Evolutionary conservation across 2,113 vertebrate genomes (phyloP).

Genomic region (Anhinga anhinga): DNA sequence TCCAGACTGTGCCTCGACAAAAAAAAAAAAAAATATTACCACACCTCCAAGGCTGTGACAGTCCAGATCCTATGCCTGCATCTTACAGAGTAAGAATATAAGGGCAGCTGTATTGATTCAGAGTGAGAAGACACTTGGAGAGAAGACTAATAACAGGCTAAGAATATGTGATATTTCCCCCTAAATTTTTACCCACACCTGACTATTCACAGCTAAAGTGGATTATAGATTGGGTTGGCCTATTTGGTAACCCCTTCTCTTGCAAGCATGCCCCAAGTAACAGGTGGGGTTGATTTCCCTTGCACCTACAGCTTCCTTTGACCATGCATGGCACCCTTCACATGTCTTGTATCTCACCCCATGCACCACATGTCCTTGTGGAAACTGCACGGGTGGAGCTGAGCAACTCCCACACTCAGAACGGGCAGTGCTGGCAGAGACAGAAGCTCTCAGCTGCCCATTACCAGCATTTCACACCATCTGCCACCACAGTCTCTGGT

Average conservation of each 20-base stretch:
- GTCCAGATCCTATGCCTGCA: not conserved
- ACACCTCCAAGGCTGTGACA: not conserved
- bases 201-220: not conserved
- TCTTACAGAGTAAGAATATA: not conserved
- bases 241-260: not conserved
- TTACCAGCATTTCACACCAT: not conserved
- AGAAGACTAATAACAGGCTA: not conserved
- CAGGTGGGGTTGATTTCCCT: not conserved
- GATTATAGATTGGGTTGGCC: not conserved
- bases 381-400: not conserved
- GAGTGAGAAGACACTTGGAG: not conserved
- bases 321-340: not conserved
- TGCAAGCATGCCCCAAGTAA: not conserved
- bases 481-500: fast-evolving
- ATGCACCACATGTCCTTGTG: not conserved
- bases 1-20: not conserved
- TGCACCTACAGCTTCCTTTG: not conserved
- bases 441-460: not conserved
- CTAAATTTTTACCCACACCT: not conserved
- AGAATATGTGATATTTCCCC: not conserved
- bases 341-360: not conserved
- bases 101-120: not conserved
- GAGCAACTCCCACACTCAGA: not conserved
- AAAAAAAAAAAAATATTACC: not conserved
- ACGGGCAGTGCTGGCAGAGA: not conserved